Evolutionary conservation across 53 echinoderm and acorn worm genomes (phyloP).

Genomic region (Patiria pectinifera): DNA sequence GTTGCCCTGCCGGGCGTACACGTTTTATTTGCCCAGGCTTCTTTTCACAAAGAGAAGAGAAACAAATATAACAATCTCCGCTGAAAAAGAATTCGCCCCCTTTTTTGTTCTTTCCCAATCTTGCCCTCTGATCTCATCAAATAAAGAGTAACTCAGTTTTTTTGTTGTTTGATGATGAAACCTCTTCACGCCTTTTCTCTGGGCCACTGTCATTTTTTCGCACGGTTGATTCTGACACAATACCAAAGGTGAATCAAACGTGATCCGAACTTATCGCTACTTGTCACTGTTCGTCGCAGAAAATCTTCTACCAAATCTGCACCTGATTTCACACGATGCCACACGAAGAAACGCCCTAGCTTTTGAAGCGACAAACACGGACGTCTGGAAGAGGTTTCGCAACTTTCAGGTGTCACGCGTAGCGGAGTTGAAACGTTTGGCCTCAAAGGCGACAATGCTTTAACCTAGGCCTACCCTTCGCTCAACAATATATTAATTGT

Average conservation of each 20-base stretch:
- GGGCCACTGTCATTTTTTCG: neutral
- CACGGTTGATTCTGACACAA: neutral
- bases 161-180: neutral
- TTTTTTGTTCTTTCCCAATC: neutral
- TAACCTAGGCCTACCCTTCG: no score
- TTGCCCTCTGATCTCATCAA: slow-evolving; percentile 39
- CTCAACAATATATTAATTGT: no score
- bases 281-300: no score
- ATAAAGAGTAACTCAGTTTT: slow-evolving; percentile 30
- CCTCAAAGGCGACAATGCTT: no score
- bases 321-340: no score
- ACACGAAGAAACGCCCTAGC: no score
- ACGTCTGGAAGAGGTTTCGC: no score
- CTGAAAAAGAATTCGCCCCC: neutral
- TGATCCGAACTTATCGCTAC: no score
- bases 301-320: no score
- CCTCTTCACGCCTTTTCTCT: neutral
- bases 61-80: slow-evolving; percentile 11
- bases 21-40: slow-evolving; percentile 21
- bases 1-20: slow-evolving; percentile 24
- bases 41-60: slow-evolving; percentile 6
- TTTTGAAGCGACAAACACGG: no score
- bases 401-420: no score
- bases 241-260: neutral
- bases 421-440: no score